phyloP scores from a whole-genome alignment of 1,140 invertebrate species.

The Armadillidium nasatum region DNA sequence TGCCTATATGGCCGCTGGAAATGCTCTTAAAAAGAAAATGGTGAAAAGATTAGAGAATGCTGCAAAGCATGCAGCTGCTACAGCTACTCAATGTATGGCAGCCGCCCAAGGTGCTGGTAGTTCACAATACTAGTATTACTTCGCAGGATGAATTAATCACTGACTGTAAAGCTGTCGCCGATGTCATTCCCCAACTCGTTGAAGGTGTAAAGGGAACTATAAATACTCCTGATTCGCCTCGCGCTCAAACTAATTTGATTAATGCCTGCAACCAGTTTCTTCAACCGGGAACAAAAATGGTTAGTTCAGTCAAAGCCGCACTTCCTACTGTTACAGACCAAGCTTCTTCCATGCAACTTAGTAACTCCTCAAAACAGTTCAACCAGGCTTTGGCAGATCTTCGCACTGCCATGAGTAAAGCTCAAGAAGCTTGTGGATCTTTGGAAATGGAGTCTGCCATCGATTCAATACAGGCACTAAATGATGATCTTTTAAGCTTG shows the following conservation, averaged over 20 bases:
- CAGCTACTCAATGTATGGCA: conserved; percentile 84
- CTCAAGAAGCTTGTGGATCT: conserved; percentile 81
- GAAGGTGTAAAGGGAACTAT: conserved; percentile 72
- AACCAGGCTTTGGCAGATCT: conserved; percentile 71
- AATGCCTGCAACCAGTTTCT: conserved; percentile 81
- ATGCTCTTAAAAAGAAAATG: conserved; percentile 71
- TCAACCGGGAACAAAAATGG: conserved; percentile 58
- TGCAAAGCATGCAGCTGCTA: conserved; percentile 79
- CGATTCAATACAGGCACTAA: conserved; percentile 71
- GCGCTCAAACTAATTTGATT: conserved; percentile 74
- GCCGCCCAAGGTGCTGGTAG: conserved; percentile 64
- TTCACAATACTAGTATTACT: conserved; percentile 64
- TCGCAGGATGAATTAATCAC: conserved; percentile 69
- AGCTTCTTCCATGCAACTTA: conserved; percentile 65
- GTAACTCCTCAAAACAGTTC: conserved; percentile 68
- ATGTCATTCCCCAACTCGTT: conserved; percentile 74
- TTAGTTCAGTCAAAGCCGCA: conserved; percentile 68
- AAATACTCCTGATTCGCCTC: conserved; percentile 65
- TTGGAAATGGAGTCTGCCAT: conserved; percentile 77
- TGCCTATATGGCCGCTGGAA: conserved; percentile 73
- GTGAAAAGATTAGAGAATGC: conserved; percentile 61
- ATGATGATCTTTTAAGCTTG: conserved; percentile 76
- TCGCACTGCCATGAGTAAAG: conserved; percentile 71
- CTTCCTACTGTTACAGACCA: conserved; percentile 81
- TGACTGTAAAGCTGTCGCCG: conserved; percentile 69